phyloP scores from a whole-genome alignment of 2,888 invertebrate species.

The Pristionchus exspectatus region DNA sequence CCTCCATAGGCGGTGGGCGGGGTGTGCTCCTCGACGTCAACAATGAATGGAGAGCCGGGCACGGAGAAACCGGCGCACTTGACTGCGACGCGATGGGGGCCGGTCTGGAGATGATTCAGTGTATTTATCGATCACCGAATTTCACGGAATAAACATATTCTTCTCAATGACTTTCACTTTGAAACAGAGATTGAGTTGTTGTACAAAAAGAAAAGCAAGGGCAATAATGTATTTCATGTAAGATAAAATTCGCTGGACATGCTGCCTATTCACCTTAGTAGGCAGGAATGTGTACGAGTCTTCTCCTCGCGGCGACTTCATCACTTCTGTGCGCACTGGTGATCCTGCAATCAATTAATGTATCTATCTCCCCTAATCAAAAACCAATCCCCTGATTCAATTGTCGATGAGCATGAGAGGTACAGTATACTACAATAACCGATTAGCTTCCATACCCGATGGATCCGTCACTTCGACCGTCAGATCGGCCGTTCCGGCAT shows the following conservation, averaged over 20 bases:
- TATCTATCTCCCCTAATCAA: background rate
- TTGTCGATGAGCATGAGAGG: too few species aligned
- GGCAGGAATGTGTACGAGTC: constrained; percentile 76
- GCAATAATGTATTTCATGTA: too few species aligned
- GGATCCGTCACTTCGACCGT: constrained; percentile 73
- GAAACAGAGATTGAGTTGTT: too few species aligned
- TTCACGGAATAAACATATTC: too few species aligned
- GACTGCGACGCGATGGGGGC: constrained; percentile 74
- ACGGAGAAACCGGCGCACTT: constrained; percentile 77
- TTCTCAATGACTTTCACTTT: too few species aligned
- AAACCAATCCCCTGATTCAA: too few species aligned
- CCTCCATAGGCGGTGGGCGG: constrained; percentile 80
- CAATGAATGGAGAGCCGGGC: constrained; percentile 68
- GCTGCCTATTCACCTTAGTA: constrained; percentile 60
- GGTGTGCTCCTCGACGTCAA: constrained; percentile 73
- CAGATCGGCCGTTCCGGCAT: constrained; percentile 75
- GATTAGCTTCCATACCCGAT: background rate
- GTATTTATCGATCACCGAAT: too few species aligned
- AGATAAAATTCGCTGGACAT: too few species aligned
- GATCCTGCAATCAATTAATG: constrained; percentile 13
- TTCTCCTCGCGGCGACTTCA: constrained; percentile 70
- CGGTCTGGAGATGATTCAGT: constrained; percentile 59
- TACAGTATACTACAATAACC: too few species aligned
- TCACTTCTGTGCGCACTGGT: constrained; percentile 27
- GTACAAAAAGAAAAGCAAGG: too few species aligned